These are phyloP conservation scores for Sarcophaga variegata DNA, from an alignment of 2,888 invertebrate species.

Conservation along the genomic window DNA sequence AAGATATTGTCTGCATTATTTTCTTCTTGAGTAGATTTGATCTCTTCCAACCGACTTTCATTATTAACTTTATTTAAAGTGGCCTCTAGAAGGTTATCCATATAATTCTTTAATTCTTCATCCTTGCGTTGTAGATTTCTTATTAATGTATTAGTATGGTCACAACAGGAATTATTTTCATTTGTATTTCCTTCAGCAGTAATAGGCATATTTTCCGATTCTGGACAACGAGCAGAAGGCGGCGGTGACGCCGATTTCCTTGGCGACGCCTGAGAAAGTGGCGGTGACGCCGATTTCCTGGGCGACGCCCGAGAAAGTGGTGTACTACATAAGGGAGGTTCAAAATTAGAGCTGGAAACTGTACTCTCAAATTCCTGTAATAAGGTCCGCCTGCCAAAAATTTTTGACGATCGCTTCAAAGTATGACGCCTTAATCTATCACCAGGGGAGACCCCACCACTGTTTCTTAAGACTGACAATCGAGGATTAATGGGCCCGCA, in stretches of 20 bases:
- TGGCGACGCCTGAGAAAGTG: slow-evolving; percentile 32
- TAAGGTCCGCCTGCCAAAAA: slow-evolving; percentile 59
- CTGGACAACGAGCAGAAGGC: not conserved
- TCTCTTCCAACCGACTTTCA: not conserved
- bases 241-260: not conserved
- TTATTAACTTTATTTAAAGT: slow-evolving; percentile 40
- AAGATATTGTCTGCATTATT: not conserved
- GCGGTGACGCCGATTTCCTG: not conserved
- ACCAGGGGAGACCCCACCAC: slow-evolving; percentile 46
- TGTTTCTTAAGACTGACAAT: slow-evolving; percentile 33
- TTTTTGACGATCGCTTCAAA: slow-evolving; percentile 49
- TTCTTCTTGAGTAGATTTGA: not conserved
- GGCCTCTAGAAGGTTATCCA: slow-evolving; percentile 38
- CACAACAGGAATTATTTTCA: slow-evolving; percentile 8
- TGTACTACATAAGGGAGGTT: slow-evolving; percentile 67
- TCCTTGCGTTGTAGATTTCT: slow-evolving; percentile 47
- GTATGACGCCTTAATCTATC: slow-evolving; percentile 68
- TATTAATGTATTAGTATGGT: slow-evolving; percentile 29
- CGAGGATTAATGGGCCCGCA: slow-evolving; percentile 1
- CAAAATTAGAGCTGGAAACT: slow-evolving; percentile 56
- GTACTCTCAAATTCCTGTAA: slow-evolving; percentile 70
- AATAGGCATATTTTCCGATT: not conserved
- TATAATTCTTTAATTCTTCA: slow-evolving; percentile 36
- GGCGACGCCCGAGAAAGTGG: slow-evolving; percentile 49
- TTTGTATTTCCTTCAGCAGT: not conserved